Evolutionary conservation across 2,113 vertebrate genomes (phyloP).

Genomic region (Todiramphus chloris): DNA sequence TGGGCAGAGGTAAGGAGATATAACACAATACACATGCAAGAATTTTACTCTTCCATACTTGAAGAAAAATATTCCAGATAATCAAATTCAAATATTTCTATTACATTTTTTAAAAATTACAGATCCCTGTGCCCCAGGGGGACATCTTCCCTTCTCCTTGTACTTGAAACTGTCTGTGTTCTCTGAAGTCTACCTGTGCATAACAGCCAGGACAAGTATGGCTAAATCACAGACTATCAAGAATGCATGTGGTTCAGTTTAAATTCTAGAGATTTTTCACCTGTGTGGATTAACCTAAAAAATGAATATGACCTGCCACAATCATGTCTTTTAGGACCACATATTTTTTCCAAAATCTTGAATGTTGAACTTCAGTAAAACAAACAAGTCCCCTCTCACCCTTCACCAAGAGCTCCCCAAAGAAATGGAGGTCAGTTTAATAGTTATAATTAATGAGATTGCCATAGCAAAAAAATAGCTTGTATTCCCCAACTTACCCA

Average conservation of each 20-base stretch:
- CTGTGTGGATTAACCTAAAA: background rate
- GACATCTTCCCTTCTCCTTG: background rate
- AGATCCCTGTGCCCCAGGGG: background rate
- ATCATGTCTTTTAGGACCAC: background rate
- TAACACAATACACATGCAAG: background rate
- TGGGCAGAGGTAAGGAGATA: background rate
- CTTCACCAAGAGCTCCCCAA: accelerated
- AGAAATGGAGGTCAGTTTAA: background rate
- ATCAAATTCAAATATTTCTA: background rate
- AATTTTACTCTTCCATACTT: background rate
- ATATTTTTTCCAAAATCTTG: background rate
- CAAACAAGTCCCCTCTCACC: accelerated
- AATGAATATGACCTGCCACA: background rate
- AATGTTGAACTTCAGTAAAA: background rate
- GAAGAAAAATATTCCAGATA: background rate
- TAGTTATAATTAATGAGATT: background rate
- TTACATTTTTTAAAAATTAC: background rate
- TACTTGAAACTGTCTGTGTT: background rate
- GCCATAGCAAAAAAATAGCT: background rate
- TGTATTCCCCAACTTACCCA: conserved; percentile 11
- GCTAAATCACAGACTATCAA: background rate
- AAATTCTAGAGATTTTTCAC: background rate
- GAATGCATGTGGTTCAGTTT: background rate
- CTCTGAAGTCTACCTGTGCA: background rate
- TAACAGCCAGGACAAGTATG: background rate